Evolutionary conservation across 2,888 invertebrate species (phyloP).

Genomic region (Protodeltote pygarga): DNA sequence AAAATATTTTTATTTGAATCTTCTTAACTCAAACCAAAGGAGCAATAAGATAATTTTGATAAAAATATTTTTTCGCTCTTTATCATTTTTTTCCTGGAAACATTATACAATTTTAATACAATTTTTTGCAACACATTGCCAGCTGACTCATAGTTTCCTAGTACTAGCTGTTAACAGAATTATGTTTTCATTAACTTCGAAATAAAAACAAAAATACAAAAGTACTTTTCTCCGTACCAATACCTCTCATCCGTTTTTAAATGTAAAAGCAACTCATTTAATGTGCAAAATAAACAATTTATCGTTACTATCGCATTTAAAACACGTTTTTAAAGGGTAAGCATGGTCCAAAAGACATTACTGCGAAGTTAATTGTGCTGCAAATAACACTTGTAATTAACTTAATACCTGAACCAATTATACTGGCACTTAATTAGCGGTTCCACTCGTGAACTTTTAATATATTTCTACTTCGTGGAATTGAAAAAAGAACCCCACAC

Average conservation of each 20-base stretch:
- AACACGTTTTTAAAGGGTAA: slow-evolving; percentile 42
- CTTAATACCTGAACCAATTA: slow-evolving; percentile 39
- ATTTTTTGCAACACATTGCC: background rate
- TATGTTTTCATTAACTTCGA: slow-evolving; percentile 33
- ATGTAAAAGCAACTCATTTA: slow-evolving; percentile 20
- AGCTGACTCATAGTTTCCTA: slow-evolving; percentile 1
- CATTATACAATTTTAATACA: no score
- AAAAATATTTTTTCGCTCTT: no score
- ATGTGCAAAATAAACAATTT: slow-evolving; percentile 22
- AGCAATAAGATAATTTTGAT: no score
- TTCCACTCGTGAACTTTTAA: slow-evolving; percentile 34
- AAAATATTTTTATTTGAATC: no score
- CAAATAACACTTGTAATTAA: slow-evolving; percentile 40
- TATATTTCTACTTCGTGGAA: slow-evolving; percentile 32
- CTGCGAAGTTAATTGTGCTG: slow-evolving; percentile 24
- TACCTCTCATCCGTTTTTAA: slow-evolving; percentile 15
- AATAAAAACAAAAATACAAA: no score
- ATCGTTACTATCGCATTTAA: slow-evolving; percentile 24
- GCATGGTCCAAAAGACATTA: slow-evolving; percentile 11
- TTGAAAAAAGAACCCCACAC: slow-evolving; percentile 13
- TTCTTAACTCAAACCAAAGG: no score
- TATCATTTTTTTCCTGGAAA: no score
- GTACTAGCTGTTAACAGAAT: slow-evolving; percentile 9
- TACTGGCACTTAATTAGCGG: slow-evolving; percentile 42
- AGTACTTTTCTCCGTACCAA: slow-evolving; percentile 21